phyloP scores from a whole-genome alignment of 2,888 invertebrate genomes.

The Muschampia staudingeri region DNA sequence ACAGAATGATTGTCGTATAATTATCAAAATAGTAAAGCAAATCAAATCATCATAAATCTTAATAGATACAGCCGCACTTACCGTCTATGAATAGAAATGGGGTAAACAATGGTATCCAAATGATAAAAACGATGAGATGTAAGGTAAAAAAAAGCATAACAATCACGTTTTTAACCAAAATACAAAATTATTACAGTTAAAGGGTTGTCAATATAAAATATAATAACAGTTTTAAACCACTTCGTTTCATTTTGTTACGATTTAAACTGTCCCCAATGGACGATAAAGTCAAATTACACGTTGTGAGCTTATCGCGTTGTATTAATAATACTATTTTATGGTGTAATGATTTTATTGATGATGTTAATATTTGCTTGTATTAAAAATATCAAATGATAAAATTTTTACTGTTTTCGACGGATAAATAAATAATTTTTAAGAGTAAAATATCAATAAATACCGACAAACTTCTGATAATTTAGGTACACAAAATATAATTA shows the following conservation, averaged over 20 bases:
- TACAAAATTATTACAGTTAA: background rate
- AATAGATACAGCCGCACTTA: too few relatives aligned
- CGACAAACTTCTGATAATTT: too few relatives aligned
- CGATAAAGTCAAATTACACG: constrained; percentile 80
- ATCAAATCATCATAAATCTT: too few relatives aligned
- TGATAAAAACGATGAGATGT: background rate
- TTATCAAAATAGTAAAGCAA: background rate
- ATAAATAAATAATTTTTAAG: too few relatives aligned
- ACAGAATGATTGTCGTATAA: background rate
- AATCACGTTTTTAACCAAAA: background rate
- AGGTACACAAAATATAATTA: too few relatives aligned
- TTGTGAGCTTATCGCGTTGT: constrained; percentile 75
- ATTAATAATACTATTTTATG: constrained; percentile 41
- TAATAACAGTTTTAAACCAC: constrained; percentile 26
- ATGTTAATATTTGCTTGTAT: background rate
- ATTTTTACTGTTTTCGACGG: too few relatives aligned
- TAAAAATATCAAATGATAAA: too few relatives aligned
- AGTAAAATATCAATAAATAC: too few relatives aligned
- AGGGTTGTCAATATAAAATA: background rate
- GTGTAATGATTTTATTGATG: constrained; percentile 22
- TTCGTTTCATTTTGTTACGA: constrained; percentile 30
- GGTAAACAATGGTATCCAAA: too few relatives aligned
- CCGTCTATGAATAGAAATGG: too few relatives aligned
- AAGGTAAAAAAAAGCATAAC: background rate
- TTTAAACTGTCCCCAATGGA: constrained; percentile 53